Evolutionary conservation across 2,888 invertebrate genomes (phyloP).

Genomic region (Drosophila peninsularis): DNA sequence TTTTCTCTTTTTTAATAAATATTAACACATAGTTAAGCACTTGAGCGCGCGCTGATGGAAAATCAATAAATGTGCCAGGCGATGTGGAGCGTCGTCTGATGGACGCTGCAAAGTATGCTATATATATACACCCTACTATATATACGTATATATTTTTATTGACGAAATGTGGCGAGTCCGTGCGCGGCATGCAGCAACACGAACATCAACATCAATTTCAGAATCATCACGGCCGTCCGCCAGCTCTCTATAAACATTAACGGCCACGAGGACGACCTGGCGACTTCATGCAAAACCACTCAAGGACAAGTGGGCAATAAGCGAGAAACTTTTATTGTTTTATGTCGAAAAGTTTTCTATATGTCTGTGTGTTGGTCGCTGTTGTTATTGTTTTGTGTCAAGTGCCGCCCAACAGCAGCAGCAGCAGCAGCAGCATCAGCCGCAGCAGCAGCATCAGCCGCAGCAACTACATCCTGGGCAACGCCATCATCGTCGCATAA

Average conservation of each 20-base stretch:
- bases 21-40: conserved; percentile 80
- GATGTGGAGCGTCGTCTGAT: conserved; percentile 44
- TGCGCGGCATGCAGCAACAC: conserved; percentile 16
- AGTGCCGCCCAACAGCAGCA: conserved; percentile 37
- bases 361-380: conserved; percentile 26
- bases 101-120: conserved; percentile 58
- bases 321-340: conserved; percentile 81
- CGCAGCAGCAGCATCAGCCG: conserved; percentile 24
- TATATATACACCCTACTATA: conserved; percentile 10
- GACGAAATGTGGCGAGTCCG: conserved; percentile 63
- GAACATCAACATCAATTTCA: conserved; percentile 8
- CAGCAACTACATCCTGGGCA: conserved; percentile 9
- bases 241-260: conserved; percentile 10
- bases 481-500: conserved; percentile 45
- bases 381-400: conserved; percentile 50
- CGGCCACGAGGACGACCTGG: conserved; percentile 16
- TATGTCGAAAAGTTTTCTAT: conserved; percentile 67
- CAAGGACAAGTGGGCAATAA: conserved; percentile 81
- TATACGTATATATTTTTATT: conserved; percentile 55
- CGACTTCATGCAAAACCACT: conserved; percentile 76
- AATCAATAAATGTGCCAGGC: conserved; percentile 66
- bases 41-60: conserved; percentile 75
- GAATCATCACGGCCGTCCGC: conserved; percentile 6
- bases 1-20: conserved; percentile 68
- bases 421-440: conserved; percentile 8